Evolutionary conservation across 1,140 invertebrate species (phyloP), one percentile per base, ranked within the genome.

Genomic region (Cherax destructor): DNA sequence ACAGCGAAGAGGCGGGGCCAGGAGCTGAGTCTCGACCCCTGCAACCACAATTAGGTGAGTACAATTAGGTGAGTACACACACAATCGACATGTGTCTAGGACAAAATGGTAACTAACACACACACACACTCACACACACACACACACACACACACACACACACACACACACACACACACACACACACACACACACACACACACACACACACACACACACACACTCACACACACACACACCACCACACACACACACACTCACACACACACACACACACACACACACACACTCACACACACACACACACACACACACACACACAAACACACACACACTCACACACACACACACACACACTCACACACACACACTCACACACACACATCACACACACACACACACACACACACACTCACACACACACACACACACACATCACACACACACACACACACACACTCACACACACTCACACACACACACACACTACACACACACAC

Each of bases 381-480:
- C 59, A 65, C 83, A 65, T n/a, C 65, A 84, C 83, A 69, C 59
- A 72, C 61, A 81, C 79, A 81, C 79, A 81, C 79, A 81, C 50
- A 81, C 79, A 81, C 79, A 81, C 79, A 81, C 79, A 56, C 79
- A 52, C 79, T 56, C 50, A 81, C 79, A 81, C 79, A 81, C 79
- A 81, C 79, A 81, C 50, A 83, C 80, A 24, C 52, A 61, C 56
- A 30, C 52, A 83, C 80, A 83, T n/a, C 80, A 83, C 80, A 83
- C 80, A 59, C 80, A 83, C 56, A 59, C 80, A 83, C 79, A 81
- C 30, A 41, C 30, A 41, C 30, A 41, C 30, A 69, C 65, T 4
- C 65, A 69, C 65, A 69, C 65, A 69, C 65, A 21, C 65, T 1
- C 65, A 69, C 65, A 69, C 65, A 69, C 65, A 69, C 65, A 69